Conservation (phyloP, 2,888 invertebrate species). For the Archips crataeganus region DNA sequence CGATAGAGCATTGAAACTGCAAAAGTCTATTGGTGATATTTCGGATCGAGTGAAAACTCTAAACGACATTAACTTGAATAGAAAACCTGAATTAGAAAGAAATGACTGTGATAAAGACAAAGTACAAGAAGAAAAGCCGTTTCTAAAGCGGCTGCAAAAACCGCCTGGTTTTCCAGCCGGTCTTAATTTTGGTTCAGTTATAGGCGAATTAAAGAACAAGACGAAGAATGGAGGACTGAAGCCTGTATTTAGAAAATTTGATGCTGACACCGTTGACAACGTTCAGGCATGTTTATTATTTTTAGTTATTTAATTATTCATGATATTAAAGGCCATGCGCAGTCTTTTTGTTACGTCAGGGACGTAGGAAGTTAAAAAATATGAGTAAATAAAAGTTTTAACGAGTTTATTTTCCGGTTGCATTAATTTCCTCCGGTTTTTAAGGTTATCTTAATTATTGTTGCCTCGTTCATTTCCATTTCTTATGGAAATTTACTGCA, state of each 20-base stretch:
- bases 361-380: constrained; percentile 37
- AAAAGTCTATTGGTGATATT: constrained; percentile 63
- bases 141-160: constrained; percentile 69
- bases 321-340: constrained; percentile 18
- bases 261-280: constrained; percentile 64
- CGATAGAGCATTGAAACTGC: constrained; percentile 58
- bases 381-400: constrained; percentile 38
- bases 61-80: constrained; percentile 48
- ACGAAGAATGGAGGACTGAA: constrained; percentile 75
- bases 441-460: constrained; percentile 17
- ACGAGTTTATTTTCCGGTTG: constrained; percentile 39
- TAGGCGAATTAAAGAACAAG: constrained; percentile 78
- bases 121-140: constrained; percentile 57
- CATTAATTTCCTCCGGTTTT: constrained; percentile 24
- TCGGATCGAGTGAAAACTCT: constrained; percentile 63
- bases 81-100: constrained; percentile 25
- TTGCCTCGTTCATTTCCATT: constrained; percentile 1
- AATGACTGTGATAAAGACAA: constrained; percentile 42
- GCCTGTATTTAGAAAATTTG: constrained; percentile 80
- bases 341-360: constrained; percentile 28
- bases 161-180: constrained; percentile 70
- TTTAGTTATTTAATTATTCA: background rate
- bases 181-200: constrained; percentile 78
- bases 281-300: constrained; percentile 66
- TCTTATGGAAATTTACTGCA: background rate